Evolutionary conservation across 2,888 invertebrate species (phyloP), one percentile per base, ranked within the genome.

Genomic region (Notodonta dromedarius): DNA sequence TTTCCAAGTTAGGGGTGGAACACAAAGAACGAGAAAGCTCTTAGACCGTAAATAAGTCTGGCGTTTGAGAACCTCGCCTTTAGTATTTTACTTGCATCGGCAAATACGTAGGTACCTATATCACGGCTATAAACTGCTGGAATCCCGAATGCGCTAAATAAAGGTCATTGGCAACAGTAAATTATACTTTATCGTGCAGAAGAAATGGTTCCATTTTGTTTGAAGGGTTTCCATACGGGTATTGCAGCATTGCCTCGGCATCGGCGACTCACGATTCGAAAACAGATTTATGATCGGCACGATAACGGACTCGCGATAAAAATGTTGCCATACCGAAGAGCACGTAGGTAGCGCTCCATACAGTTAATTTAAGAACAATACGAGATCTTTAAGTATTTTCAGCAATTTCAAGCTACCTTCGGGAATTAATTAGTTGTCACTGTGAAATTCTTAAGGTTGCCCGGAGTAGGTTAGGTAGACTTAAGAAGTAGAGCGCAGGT

Each of bases 221-320:
- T 75, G 83, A 76, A 70, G 71, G 69, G 65, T 62, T 73, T 71
- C 74, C 77, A 84, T 84, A 83, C 85, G 82, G 82, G 82, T 2
- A 80, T 86, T 81, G 83, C 82, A 83, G 78, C 79, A 81, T 76
- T 77, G 79, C 79, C 69, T 77, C 67, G 76, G 80, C 80, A 83
- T 85, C 84, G 87, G 90, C 90, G 88, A 90, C 87, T 91, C 89
- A 91, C 91, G 91, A 92, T 90, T 93, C 86, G 87, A 92, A 93
- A 93, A 91, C 91, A 91, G 91, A 93, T 93, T 93, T 93, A 93
- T 92, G 93, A 91, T 93, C 91, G 87, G 80, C 85, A 88, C 93
- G 93, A 93, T 93, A 93, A 93, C 92, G 93, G 91, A 84, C 82
- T 86, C 83, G 91, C 92, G 92, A 93, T 93, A 93, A 93, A 93